These are phyloP conservation scores for Volucella inanis DNA, from an alignment of 2,888 invertebrate species.

Conservation along the genomic window DNA sequence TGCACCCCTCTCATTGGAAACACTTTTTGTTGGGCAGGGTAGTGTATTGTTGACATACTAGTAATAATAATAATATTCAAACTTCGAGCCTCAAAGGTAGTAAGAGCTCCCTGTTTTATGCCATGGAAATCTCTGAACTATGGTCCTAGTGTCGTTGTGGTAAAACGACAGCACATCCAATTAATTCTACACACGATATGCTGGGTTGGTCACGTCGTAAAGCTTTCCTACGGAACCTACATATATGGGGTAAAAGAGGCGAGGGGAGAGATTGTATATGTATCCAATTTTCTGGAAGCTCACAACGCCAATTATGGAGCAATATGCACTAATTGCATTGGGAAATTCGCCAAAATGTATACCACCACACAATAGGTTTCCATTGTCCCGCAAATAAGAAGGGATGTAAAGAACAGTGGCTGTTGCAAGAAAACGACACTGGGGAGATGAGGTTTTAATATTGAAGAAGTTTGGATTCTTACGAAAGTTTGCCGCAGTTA, in stretches of 20 bases:
- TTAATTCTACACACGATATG: conserved; percentile 58
- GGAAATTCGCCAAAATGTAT: conserved; percentile 62
- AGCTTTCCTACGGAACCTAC: conserved; percentile 3
- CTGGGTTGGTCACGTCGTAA: conserved; percentile 56
- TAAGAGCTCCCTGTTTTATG: no score
- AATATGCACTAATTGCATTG: conserved; percentile 71
- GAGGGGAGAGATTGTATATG: conserved; percentile 5
- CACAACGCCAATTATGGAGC: conserved; percentile 61
- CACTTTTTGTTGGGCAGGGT: no score
- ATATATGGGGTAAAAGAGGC: neutral
- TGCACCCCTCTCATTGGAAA: no score
- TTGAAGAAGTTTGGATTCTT: no score
- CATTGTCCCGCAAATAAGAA: conserved; percentile 1
- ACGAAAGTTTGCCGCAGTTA: no score
- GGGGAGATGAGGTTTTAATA: neutral
- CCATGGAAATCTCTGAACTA: no score
- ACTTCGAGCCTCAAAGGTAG: no score
- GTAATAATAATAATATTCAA: no score
- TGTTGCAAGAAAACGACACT: neutral
- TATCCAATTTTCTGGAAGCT: conserved; percentile 51
- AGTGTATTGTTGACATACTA: no score
- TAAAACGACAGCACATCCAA: conserved; percentile 18
- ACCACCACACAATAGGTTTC: conserved; percentile 11
- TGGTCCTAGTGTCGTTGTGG: no score
- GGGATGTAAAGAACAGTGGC: neutral